Base-by-base conservation (phyloP, 37 sponge, comb jelly and placozoan genomes). In the Hexactinellida sp. region DNA sequence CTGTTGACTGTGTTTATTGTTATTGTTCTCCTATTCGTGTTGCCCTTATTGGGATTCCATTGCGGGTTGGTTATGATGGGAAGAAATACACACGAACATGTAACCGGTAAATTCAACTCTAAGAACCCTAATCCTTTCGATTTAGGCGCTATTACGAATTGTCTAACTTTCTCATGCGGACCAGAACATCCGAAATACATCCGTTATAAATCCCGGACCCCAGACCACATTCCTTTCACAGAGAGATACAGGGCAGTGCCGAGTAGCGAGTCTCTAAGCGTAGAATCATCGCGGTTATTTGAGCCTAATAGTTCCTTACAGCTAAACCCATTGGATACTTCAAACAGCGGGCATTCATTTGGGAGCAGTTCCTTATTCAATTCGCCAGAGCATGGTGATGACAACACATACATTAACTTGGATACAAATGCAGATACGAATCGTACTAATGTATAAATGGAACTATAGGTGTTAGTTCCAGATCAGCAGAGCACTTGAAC, bases 21-120 rank as follows among this genome's bases (percentile, higher is more conserved):
- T 0, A 36, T 92, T 36, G 91, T 95, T 30, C 86, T 98, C 54
- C 85, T 98, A 28, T 94, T 92, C 0, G 96, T 95, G 25, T 85
- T 92, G 24, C 93, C 94, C 0, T 90, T 98, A 38, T 82, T 92
- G 36, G 89, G 91, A 3, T 98, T 98, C 88, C 99, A 98, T 85
- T 83, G 91, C 16, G 93, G 86, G 0, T 93, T 98, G 23, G 88
- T 98, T 38, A 83, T 89, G 36, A 47, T 88, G 84, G 94, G 96
- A 0, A 87, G 93, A 47, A 94, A 96, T 0, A 98, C 99, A 36
- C 95, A 98, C 88, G 99, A 98, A 92, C 91, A 97, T 83, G 94
- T 96, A 25, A 97, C 97, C 28, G 92, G 94, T 23, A 97, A 94
- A 84, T 97, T 91, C 76, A 51, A 86, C 28, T 84, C 87, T 36